phyloP scores from a whole-genome alignment of 1,140 invertebrate genomes.

The Atta colombica region DNA sequence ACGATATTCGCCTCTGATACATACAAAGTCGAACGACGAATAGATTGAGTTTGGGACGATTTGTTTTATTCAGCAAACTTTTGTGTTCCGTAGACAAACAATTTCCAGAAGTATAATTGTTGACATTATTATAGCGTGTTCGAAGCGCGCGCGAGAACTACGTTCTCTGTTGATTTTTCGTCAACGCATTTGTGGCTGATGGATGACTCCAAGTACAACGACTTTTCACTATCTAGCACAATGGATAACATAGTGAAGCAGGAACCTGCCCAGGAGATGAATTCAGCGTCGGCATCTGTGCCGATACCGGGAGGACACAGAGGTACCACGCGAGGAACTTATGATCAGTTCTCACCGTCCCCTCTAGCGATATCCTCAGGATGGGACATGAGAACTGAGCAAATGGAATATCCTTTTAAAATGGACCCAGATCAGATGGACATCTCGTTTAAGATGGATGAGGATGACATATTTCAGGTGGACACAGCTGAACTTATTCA shows the following conservation, averaged over 20 bases:
- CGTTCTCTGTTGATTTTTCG: not conserved
- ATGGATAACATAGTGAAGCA: slow-evolving; percentile 81
- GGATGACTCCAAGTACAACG: slow-evolving; percentile 58
- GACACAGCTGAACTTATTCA: slow-evolving; percentile 94
- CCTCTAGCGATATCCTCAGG: slow-evolving; percentile 78
- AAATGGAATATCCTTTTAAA: slow-evolving; percentile 79
- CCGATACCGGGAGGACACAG: slow-evolving; percentile 85
- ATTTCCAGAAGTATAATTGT: not conserved
- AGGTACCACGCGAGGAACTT: slow-evolving; percentile 75
- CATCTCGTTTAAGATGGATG: slow-evolving; percentile 91
- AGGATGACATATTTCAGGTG: slow-evolving; percentile 96
- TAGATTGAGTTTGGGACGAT: not conserved
- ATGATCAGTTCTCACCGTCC: slow-evolving; percentile 85
- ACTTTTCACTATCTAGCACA: slow-evolving; percentile 66
- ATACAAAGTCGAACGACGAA: too few relatives aligned
- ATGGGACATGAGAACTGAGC: slow-evolving; percentile 80
- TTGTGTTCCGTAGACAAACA: not conserved
- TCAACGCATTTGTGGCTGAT: slow-evolving; percentile 35
- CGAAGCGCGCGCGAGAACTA: too few relatives aligned
- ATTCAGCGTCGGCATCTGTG: slow-evolving; percentile 83
- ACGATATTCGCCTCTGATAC: not conserved
- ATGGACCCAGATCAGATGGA: slow-evolving; percentile 80
- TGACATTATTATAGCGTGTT: not conserved
- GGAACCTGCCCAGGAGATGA: slow-evolving; percentile 80
- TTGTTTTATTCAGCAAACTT: not conserved